Evolutionary conservation across 2,888 invertebrate genomes (phyloP).

Genomic region (Xestia rhomboidea): DNA sequence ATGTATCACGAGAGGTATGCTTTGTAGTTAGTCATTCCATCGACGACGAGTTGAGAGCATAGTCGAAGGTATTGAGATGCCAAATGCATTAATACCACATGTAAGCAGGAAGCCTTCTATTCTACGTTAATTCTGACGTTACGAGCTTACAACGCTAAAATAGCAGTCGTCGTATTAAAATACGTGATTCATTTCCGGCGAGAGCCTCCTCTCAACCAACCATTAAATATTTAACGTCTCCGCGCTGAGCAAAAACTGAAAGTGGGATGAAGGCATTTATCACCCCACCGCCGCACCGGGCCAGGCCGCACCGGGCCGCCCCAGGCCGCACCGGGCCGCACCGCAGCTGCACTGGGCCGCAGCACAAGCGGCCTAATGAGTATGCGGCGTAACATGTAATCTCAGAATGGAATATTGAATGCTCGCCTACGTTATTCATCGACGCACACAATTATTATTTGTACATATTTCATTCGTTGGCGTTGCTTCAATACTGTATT

Average conservation of each 20-base stretch:
- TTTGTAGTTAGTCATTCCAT: not conserved
- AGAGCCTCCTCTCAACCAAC: conserved; percentile 50
- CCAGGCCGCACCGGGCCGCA: not conserved
- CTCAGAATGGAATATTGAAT: conserved; percentile 53
- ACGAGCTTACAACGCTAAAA: conserved; percentile 42
- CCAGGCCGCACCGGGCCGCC: not conserved
- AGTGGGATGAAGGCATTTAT: conserved; percentile 48
- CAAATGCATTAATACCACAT: not conserved
- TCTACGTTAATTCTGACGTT: conserved; percentile 28
- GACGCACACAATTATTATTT: conserved; percentile 41
- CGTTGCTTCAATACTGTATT: conserved; percentile 7
- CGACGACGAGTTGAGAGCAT: not conserved
- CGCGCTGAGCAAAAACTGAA: conserved; percentile 45
- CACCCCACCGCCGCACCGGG: conserved; percentile 33
- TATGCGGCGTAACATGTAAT: conserved; percentile 41
- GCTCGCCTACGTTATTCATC: conserved; percentile 45
- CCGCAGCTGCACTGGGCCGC: not conserved
- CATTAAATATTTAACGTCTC: conserved; percentile 59
- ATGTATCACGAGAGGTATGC: not conserved
- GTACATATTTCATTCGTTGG: conserved; percentile 26
- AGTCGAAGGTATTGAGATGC: not conserved
- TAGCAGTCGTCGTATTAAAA: conserved; percentile 60
- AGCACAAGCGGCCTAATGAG: conserved; percentile 48
- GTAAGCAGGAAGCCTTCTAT: not conserved
- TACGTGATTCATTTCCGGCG: conserved; percentile 55